phyloP scores from a whole-genome alignment of 2,113 vertebrate species.

The Halcyon senegalensis region DNA sequence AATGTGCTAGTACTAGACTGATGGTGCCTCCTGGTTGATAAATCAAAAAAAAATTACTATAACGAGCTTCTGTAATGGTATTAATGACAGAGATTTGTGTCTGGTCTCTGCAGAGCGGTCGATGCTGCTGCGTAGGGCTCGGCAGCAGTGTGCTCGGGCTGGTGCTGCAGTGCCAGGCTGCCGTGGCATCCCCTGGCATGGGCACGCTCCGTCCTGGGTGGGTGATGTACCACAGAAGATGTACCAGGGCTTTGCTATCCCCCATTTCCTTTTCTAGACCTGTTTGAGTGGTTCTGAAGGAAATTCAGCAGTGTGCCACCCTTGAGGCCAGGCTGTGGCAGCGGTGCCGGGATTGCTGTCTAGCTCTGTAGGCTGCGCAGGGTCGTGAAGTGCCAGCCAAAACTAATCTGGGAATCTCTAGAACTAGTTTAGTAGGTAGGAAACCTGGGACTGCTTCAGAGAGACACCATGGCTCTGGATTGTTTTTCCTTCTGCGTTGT shows the following conservation, averaged over 20 bases:
- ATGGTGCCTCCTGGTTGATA: neutral
- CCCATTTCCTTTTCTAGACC: neutral
- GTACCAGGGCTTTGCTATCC: fast-evolving
- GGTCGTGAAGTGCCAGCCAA: neutral
- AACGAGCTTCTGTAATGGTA: neutral
- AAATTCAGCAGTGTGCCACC: fast-evolving
- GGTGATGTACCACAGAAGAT: no score
- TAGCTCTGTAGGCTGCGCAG: neutral
- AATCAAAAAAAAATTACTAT: neutral
- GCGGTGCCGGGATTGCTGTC: neutral
- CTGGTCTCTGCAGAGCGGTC: neutral
- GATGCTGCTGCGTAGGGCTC: fast-evolving
- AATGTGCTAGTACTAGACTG: neutral
- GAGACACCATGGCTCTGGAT: fast-evolving
- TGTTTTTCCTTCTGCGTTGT: neutral
- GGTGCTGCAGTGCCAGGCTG: neutral
- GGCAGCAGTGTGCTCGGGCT: neutral
- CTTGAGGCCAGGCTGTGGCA: fast-evolving
- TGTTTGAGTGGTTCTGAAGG: neutral
- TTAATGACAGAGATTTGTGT: conserved; percentile 10
- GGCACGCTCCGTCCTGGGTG: neutral
- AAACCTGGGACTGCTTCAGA: neutral
- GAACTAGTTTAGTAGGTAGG: neutral
- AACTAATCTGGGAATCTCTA: neutral
- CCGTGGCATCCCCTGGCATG: neutral